These are phyloP conservation scores for Acromyrmex heyeri DNA, from an alignment of 1,140 invertebrate species.

Conservation along the genomic window DNA sequence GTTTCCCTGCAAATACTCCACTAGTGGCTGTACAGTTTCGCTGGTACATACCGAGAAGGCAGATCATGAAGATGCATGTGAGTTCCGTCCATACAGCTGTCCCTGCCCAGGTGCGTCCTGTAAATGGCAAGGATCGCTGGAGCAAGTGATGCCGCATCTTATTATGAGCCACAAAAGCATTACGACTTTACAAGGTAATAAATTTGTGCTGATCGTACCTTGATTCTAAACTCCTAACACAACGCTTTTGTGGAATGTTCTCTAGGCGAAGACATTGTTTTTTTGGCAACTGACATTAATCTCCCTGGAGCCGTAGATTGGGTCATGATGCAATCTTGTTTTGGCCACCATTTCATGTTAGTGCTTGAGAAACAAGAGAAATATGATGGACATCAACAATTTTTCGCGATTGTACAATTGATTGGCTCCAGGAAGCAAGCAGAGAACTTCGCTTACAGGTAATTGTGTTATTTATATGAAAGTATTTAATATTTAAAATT, in stretches of 20 bases:
- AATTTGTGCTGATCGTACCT: neutral
- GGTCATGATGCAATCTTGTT: slow-evolving; percentile 99
- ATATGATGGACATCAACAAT: slow-evolving; percentile 98
- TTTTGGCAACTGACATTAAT: slow-evolving; percentile 99
- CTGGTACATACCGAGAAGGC: slow-evolving; percentile 98
- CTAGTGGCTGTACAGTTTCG: slow-evolving; percentile 97
- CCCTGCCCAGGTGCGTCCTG: slow-evolving; percentile 99
- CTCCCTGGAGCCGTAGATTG: slow-evolving; percentile 99
- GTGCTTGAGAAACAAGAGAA: slow-evolving; percentile 99
- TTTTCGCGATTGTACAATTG: slow-evolving; percentile 99
- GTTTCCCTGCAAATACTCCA: slow-evolving; percentile 99
- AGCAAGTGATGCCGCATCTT: slow-evolving; percentile 99
- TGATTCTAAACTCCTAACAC: no score
- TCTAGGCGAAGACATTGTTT: slow-evolving; percentile 98
- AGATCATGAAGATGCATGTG: slow-evolving; percentile 99
- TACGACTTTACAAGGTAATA: slow-evolving; percentile 95
- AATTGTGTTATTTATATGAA: slow-evolving; percentile 64
- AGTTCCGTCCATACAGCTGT: slow-evolving; percentile 98
- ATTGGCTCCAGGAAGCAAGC: slow-evolving; percentile 99
- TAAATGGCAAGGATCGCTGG: slow-evolving; percentile 98
- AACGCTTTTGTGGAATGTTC: neutral
- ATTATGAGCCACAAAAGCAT: slow-evolving; percentile 99
- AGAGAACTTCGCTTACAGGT: slow-evolving; percentile 99
- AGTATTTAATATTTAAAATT: slow-evolving; percentile 1
- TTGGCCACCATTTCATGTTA: slow-evolving; percentile 99